phyloP scores from a whole-genome alignment of 2,113 vertebrate species.

The Brachypodius melanocephalos region DNA sequence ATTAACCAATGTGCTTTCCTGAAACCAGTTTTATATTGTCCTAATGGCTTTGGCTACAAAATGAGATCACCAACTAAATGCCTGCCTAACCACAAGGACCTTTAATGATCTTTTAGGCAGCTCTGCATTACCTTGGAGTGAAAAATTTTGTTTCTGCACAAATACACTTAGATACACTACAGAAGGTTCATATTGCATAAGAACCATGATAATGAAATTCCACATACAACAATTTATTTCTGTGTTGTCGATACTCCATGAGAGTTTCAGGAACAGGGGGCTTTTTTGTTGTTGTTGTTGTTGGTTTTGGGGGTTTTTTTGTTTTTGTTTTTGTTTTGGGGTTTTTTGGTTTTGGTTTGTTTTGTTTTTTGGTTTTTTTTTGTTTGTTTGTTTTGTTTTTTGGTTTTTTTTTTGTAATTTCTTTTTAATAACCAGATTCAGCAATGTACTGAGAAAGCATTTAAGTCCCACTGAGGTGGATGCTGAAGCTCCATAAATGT shows the following conservation, averaged over 20 bases:
- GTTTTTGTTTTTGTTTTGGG: no score
- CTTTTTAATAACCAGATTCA: neutral
- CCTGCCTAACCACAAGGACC: neutral
- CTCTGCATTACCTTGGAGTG: neutral
- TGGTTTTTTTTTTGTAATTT: neutral
- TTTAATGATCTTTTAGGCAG: constrained; percentile 1
- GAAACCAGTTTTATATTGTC: constrained; percentile 41
- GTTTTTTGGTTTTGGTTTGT: neutral
- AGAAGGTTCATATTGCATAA: neutral
- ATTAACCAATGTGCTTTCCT: constrained; percentile 58
- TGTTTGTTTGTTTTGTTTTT: no score
- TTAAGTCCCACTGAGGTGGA: neutral
- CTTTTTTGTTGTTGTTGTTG: no score
- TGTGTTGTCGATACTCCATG: neutral
- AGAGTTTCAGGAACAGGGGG: neutral
- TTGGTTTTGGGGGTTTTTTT: no score
- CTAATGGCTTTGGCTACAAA: constrained; percentile 59
- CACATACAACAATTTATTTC: neutral
- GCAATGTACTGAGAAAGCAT: neutral
- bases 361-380: no score
- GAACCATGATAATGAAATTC: neutral
- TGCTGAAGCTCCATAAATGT: neutral
- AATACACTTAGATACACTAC: neutral
- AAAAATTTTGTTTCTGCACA: neutral
- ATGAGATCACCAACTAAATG: constrained; percentile 17